Evolutionary conservation across 1,140 invertebrate species (phyloP).

Genomic region (Drosophila takahashii): DNA sequence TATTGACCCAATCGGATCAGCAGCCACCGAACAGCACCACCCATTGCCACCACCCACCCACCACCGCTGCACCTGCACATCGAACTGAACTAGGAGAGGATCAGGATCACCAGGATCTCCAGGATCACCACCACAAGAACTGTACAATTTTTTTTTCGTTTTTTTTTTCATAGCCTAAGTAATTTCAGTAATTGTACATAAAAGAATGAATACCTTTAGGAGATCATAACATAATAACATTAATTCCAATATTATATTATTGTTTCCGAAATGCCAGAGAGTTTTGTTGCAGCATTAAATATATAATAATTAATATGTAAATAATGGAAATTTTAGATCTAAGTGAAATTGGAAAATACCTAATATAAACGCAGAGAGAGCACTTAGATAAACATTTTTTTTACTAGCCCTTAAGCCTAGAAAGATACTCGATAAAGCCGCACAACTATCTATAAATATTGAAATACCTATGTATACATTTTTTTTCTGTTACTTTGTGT

Average conservation of each 20-base stretch:
- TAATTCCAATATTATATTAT: neutral
- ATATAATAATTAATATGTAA: slow-evolving; percentile 8
- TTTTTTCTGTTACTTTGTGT: slow-evolving; percentile 66
- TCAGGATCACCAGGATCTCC: slow-evolving; percentile 1
- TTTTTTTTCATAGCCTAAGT: slow-evolving; percentile 38
- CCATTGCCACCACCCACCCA: slow-evolving; percentile 32
- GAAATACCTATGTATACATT: slow-evolving; percentile 32
- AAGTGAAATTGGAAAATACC: slow-evolving; percentile 13
- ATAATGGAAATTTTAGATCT: slow-evolving; percentile 10
- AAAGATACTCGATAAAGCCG: slow-evolving; percentile 37
- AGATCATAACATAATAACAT: neutral
- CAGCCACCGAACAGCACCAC: slow-evolving; percentile 10
- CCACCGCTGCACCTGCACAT: slow-evolving; percentile 67
- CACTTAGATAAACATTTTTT: slow-evolving; percentile 42
- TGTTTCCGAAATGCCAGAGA: neutral
- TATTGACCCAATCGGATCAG: slow-evolving; percentile 80
- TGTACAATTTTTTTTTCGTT: slow-evolving; percentile 32
- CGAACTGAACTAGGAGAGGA: slow-evolving; percentile 30
- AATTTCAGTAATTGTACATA: slow-evolving; percentile 18
- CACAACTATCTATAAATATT: slow-evolving; percentile 37
- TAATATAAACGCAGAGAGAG: slow-evolving; percentile 6
- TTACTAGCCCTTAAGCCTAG: slow-evolving; percentile 43
- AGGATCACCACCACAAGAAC: slow-evolving; percentile 16
- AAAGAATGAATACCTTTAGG: neutral
- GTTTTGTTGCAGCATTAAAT: neutral